Base-by-base conservation (phyloP, 2,113 vertebrate species). In the Anguilla rostrata region DNA sequence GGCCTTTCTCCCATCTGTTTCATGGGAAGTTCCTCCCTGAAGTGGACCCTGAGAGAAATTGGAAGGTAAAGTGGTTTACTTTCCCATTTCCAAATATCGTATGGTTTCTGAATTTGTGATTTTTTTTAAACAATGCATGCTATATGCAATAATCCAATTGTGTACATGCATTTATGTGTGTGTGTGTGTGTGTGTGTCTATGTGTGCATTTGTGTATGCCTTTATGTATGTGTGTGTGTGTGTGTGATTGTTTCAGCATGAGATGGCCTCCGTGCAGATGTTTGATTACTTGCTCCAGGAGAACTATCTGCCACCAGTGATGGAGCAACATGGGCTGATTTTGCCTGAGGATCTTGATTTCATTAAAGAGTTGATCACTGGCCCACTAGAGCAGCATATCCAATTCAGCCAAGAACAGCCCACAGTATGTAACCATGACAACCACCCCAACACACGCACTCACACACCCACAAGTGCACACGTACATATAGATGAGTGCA, bases 1-100 rank as follows among this genome's bases (percentile, higher is more conserved):
- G 98, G 0, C 98, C 98, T 2, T 99, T 99, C 93, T 99, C 98
- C 66, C 98, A 99, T 86, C 95, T 99, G 97, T 99, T 97, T 92
- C 98, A 99, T 91, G 93, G 94, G 89, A 95, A 93, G 90, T 99
- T 99, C 92, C 95, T 99, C 86, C 98, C 97, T 14, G 94, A 93
- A 78, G 92, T 94, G 86, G 94, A 95, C 29, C 96, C 97, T 39
- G 91, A 8, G 3, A 78, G 89, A 18, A 87, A 85, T 3, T 99
- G 97, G 97, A 98, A 95, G 96, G 98, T 99, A 94, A 63, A 20
- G n/a, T n/a, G 15, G 14, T 63, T 63, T 63, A 18, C 15, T 63
- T 63, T 63, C 5, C 60, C 60, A 8, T 63, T 63, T 16, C 20
- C 4, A 63, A 63, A 63, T 12, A 20, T 3, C 60, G 20, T 22